phyloP scores from a whole-genome alignment of 2,888 invertebrate species.

The Orthosia gracilis region DNA sequence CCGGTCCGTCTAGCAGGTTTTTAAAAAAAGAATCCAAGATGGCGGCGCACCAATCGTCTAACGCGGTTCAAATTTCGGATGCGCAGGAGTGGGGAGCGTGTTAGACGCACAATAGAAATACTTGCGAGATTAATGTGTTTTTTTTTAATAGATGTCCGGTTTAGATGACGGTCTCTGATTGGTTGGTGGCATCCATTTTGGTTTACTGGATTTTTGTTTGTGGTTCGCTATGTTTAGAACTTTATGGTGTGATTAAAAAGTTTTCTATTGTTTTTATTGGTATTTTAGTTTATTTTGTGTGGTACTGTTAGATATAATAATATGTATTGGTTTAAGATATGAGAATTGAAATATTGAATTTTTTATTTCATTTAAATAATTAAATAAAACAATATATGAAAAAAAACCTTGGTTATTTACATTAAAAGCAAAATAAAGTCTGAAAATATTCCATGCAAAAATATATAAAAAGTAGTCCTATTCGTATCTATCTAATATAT shows the following conservation, averaged over 20 bases:
- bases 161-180: slow-evolving; percentile 35
- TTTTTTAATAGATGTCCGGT: slow-evolving; percentile 41
- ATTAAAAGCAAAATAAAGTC: not conserved
- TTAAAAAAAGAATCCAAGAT: slow-evolving; percentile 69
- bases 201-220: slow-evolving; percentile 1
- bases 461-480: no score
- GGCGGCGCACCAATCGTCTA: slow-evolving; percentile 85
- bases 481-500: not conserved
- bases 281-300: not conserved
- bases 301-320: not conserved
- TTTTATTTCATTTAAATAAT: not conserved
- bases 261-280: not conserved
- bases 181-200: slow-evolving; percentile 35
- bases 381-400: no score
- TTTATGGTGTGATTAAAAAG: not conserved
- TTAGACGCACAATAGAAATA: slow-evolving; percentile 76
- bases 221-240: not conserved
- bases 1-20: slow-evolving; percentile 65
- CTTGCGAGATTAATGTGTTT: slow-evolving; percentile 40
- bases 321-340: no score
- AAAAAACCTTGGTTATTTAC: not conserved
- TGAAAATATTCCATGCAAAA: not conserved
- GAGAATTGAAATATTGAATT: not conserved
- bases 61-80: slow-evolving; percentile 87
- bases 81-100: slow-evolving; percentile 79